Evolutionary conservation across 1,140 invertebrate species (phyloP).

Genomic region (Bilobella aurantiaca): DNA sequence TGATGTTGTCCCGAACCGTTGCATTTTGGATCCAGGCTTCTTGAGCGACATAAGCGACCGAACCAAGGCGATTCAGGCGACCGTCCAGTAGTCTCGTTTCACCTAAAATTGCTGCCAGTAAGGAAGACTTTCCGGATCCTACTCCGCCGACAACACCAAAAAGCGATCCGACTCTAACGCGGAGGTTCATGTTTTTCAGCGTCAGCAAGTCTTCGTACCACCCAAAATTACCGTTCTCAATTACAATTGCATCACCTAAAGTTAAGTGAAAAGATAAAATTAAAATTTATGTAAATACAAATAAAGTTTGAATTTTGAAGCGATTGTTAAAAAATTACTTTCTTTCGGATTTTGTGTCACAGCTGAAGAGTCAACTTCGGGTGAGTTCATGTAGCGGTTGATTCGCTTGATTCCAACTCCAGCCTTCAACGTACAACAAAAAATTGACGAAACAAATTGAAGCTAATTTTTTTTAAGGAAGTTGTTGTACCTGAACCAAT

Average conservation of each 20-base stretch:
- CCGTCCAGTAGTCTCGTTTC: constrained; percentile 42
- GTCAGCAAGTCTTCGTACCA: constrained; percentile 47
- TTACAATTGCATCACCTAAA: constrained; percentile 50
- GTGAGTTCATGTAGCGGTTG: constrained; percentile 38
- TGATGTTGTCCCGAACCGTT: constrained; percentile 44
- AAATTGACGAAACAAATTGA: neutral
- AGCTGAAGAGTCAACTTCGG: constrained; percentile 37
- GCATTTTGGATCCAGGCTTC: constrained; percentile 49
- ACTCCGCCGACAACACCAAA: constrained; percentile 47
- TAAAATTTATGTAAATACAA: no score
- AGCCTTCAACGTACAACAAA: constrained; percentile 23
- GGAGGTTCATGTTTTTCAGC: constrained; percentile 36
- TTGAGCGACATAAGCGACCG: constrained; percentile 45
- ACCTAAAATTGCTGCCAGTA: constrained; percentile 47
- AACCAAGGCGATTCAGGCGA: constrained; percentile 39
- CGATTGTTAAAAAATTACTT: neutral
- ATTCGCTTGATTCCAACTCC: constrained; percentile 40
- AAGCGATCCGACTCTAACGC: constrained; percentile 28
- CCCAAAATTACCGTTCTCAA: constrained; percentile 64
- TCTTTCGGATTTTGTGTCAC: constrained; percentile 33
- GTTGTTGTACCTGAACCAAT: constrained; percentile 62
- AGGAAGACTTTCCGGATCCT: constrained; percentile 49
- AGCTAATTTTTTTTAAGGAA: neutral
- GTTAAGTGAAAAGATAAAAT: no score
- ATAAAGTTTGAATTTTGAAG: neutral